phyloP scores from a whole-genome alignment of 53 echinoderm and acorn worm genomes.

The Actinopyga echinites region DNA sequence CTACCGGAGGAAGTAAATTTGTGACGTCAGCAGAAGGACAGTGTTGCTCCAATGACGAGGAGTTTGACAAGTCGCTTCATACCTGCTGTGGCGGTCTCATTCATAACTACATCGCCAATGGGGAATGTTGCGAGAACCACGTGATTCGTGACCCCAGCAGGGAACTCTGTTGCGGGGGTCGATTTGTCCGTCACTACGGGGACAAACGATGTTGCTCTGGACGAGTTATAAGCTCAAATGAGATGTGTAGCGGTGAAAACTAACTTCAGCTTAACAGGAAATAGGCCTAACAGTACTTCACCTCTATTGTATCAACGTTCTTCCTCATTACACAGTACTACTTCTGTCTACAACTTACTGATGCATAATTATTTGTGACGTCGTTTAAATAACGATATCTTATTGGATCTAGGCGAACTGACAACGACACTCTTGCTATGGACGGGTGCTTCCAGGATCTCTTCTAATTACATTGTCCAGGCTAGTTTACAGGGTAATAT shows the following conservation, averaged over 20 bases:
- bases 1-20: constrained; percentile 22
- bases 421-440: too few relatives aligned
- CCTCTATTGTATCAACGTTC: too few relatives aligned
- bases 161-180: constrained; percentile 48
- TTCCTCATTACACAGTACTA: too few relatives aligned
- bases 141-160: constrained; percentile 39
- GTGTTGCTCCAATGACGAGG: constrained; percentile 12
- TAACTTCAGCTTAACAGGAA: not conserved
- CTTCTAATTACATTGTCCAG: too few relatives aligned
- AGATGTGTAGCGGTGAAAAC: not conserved
- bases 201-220: constrained; percentile 9
- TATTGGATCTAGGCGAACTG: too few relatives aligned
- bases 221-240: not conserved
- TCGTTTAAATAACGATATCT: too few relatives aligned
- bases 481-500: too few relatives aligned
- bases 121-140: constrained; percentile 49
- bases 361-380: too few relatives aligned
- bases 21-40: constrained; percentile 14
- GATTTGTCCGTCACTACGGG: not conserved
- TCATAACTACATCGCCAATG: constrained; percentile 44
- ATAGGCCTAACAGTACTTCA: too few relatives aligned
- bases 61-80: constrained; percentile 26
- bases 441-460: too few relatives aligned
- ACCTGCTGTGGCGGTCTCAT: constrained; percentile 58
- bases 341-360: too few relatives aligned